Evolutionary conservation across 2,888 invertebrate species (phyloP).

Genomic region (Cantharis nigra): DNA sequence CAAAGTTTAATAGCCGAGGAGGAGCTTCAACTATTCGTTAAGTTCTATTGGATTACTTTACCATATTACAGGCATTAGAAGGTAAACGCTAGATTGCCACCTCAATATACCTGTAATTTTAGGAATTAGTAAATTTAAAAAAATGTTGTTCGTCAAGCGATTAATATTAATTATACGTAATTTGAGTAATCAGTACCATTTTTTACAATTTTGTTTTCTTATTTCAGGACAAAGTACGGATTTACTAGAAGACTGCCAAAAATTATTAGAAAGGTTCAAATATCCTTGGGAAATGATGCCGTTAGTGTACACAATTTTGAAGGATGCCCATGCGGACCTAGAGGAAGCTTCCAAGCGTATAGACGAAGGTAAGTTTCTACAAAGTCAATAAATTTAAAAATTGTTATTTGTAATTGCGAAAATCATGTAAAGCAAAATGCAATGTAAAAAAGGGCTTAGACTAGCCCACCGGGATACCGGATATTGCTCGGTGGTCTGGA

Average conservation of each 20-base stretch:
- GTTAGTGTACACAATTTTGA: constrained; percentile 77
- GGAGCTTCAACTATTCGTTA: not conserved
- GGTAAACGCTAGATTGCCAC: not conserved
- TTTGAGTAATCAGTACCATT: too few relatives aligned
- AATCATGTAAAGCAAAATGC: not conserved
- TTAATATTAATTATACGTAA: too few relatives aligned
- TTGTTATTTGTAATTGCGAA: not conserved
- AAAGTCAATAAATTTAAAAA: not conserved
- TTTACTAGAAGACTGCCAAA: constrained; percentile 74
- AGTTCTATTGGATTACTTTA: not conserved
- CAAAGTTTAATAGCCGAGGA: not conserved
- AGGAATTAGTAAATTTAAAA: not conserved
- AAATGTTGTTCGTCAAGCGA: too few relatives aligned
- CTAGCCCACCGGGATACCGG: not conserved
- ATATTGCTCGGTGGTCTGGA: not conserved
- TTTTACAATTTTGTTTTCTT: not conserved
- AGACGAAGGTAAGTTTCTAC: constrained; percentile 67
- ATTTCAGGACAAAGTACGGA: constrained; percentile 56
- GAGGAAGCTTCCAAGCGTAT: constrained; percentile 78
- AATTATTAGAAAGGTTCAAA: constrained; percentile 74
- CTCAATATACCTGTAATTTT: not conserved
- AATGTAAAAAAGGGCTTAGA: not conserved
- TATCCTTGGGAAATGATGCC: constrained; percentile 84
- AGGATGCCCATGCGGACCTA: constrained; percentile 73
- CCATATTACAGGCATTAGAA: not conserved